A percentile compares a stretch with the other conserved stretches of the same genome.
Evolutionary conservation across 2,888 invertebrate genomes (phyloP).

Genomic region (Yponomeuta evonymella): DNA sequence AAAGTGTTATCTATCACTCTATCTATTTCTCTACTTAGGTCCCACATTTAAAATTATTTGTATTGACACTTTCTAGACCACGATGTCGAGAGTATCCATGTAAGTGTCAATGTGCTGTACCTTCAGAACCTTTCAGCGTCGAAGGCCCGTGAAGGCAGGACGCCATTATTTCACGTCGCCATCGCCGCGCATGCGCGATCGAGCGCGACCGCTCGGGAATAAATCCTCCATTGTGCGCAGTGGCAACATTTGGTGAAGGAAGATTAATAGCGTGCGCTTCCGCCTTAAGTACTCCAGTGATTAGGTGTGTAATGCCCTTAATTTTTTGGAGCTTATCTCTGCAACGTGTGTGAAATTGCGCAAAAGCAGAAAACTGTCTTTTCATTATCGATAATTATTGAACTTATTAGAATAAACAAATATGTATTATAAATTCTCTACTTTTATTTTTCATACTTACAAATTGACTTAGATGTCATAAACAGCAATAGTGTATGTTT

Average conservation of each 20-base stretch:
- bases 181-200: conserved; percentile 26
- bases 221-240: conserved; percentile 12
- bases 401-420: no score
- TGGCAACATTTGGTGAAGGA: conserved; percentile 8
- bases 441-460: no score
- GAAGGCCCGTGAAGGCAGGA: conserved; percentile 9
- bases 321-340: neutral
- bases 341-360: neutral
- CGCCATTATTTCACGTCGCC: conserved; percentile 14
- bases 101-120: neutral
- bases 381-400: no score
- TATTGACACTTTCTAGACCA: no score
- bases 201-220: conserved; percentile 26
- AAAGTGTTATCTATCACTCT: no score
- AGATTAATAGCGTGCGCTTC: conserved; percentile 1
- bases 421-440: no score
- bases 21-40: no score
- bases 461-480: no score
- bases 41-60: no score
- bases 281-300: neutral
- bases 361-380: no score
- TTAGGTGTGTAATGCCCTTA: neutral
- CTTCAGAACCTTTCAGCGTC: conserved; percentile 6
- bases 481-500: no score
- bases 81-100: no score